These are phyloP conservation scores for Hyperopisus bebe DNA, from an alignment of 2,113 vertebrate genomes.

Conservation along the genomic window DNA sequence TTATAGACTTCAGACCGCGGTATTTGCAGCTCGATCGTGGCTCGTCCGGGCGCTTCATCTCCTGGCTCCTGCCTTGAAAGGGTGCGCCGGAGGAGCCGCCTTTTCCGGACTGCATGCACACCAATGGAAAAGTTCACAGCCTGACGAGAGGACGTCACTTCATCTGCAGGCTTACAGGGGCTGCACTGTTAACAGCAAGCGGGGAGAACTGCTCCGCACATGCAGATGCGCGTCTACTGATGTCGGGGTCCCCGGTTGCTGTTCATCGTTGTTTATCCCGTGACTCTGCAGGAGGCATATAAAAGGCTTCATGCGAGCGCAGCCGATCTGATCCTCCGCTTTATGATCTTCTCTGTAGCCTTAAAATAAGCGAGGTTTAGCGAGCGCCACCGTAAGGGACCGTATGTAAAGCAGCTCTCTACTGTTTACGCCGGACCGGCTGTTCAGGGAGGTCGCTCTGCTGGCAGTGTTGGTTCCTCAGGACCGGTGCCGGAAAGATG, in stretches of 20 bases:
- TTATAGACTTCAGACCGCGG: background rate
- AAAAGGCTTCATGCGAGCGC: background rate
- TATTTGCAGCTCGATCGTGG: background rate
- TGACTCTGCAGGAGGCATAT: background rate
- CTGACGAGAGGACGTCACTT: constrained; percentile 68
- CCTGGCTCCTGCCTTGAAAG: constrained; percentile 53
- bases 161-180: constrained; percentile 63
- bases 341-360: background rate
- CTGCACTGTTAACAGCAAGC: constrained; percentile 61
- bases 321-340: background rate
- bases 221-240: background rate
- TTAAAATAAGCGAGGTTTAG: background rate
- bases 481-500: background rate
- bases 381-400: background rate
- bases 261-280: background rate
- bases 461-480: background rate
- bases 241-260: background rate
- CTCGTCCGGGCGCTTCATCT: background rate
- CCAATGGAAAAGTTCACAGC: constrained; percentile 64
- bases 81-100: constrained; percentile 67
- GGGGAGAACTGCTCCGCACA: constrained; percentile 52
- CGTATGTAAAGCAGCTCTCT: background rate
- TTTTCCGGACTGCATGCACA: constrained; percentile 52
- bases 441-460: background rate
- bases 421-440: background rate